A percentile compares a stretch with the other conserved stretches of the same genome.
Conservation (phyloP, 2,113 vertebrate species). For the Thunnus maccoyii region DNA sequence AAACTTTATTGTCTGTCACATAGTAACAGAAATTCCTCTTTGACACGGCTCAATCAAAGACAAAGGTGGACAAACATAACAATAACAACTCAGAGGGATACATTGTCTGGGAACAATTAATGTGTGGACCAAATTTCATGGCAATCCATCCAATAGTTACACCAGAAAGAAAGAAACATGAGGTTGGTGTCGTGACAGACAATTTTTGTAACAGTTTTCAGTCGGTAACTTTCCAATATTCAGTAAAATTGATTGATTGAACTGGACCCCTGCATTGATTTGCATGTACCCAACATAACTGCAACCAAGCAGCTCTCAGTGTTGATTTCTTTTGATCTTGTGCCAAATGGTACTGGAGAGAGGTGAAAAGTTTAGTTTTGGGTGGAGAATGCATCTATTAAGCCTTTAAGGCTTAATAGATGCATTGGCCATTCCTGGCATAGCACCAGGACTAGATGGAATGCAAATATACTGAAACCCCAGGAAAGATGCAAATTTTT, state of each 20-base stretch:
- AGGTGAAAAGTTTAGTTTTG: constrained; percentile 67
- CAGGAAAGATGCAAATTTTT: constrained; percentile 53
- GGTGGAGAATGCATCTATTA: constrained; percentile 59
- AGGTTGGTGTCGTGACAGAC: not conserved
- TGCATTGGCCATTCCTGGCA: constrained; percentile 56
- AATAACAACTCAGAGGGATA: no score
- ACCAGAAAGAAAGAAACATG: not conserved
- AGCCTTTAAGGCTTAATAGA: constrained; percentile 46
- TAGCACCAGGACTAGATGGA: constrained; percentile 5
- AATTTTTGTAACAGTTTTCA: not conserved
- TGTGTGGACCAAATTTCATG: no score
- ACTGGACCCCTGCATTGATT: constrained; percentile 33
- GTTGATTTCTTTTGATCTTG: constrained; percentile 59
- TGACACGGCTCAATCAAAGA: no score
- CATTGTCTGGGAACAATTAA: no score
- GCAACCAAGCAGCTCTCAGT: constrained; percentile 32
- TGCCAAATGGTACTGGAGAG: constrained; percentile 39
- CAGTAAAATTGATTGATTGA: not conserved
- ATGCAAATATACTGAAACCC: constrained; percentile 57
- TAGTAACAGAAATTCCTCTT: no score
- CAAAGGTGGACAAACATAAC: no score
- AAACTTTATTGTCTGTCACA: no score
- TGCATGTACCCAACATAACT: constrained; percentile 1
- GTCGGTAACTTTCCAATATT: not conserved
- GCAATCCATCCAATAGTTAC: no score